Evolutionary conservation across 2,888 invertebrate genomes (phyloP), one percentile per base, ranked within the genome.

Genomic region (Acrocyrtus sp.): DNA sequence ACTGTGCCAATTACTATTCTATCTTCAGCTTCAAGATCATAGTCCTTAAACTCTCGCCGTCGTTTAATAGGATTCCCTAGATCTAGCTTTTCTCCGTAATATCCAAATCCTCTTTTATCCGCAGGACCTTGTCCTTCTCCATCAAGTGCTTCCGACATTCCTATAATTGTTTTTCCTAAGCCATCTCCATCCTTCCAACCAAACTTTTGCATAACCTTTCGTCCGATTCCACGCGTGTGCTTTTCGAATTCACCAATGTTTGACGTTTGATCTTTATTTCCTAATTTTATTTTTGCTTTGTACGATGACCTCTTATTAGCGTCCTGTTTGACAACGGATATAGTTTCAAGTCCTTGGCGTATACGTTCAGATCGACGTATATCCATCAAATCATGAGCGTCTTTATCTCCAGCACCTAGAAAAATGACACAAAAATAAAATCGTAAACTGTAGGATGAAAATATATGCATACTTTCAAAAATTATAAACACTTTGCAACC

Each of bases 111-210:
- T 6, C 79, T 29, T 53, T 74, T 78, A 54, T 80, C 80, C 4
- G 45, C 54, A 2, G 79, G 76, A 48, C 61, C 58, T 61, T 79
- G 78, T 1, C 80, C 80, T 26, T 80, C 80, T 62, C 61, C 65
- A 15, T 72, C 65, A 26, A 80, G 45, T 8, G 80, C 79, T 27
- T 79, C 78, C 0, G 73, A 60, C 3, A 80, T 79, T 19, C 80
- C 80, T 21, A 50, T 43, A 2, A 62, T 68, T 1, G 73, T 72
- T 45, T 72, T 78, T 1, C 88, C 88, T 17, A 88, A 82, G 8
- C 87, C 86, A 57, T 82, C 75, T 2, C 88, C 88, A 26, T 86
- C 86, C 51, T 80, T 83, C 88, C 88, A 88, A 3, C 88, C 88
- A 58, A 84, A 84, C 24, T 83, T 82, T 79, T 85, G 84, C 82